These are phyloP conservation scores for Irena cyanogastra DNA, from an alignment of 2,113 vertebrate genomes.

Conservation along the genomic window DNA sequence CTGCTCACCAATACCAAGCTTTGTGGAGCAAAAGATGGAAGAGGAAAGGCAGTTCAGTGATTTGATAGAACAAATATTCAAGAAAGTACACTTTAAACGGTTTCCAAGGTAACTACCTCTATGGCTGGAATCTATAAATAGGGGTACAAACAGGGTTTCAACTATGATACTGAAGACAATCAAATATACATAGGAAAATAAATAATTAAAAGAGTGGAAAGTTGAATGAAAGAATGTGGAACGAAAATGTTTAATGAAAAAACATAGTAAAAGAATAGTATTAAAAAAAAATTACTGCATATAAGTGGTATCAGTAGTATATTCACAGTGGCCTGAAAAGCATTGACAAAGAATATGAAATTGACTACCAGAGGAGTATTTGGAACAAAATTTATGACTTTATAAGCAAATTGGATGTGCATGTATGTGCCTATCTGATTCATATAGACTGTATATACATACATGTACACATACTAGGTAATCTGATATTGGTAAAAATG, in stretches of 20 bases:
- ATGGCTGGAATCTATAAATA: constrained; percentile 46
- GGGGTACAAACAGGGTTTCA: not conserved
- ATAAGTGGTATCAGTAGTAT: not conserved
- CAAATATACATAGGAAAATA: not conserved
- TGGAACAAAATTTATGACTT: not conserved
- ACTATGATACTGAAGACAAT: not conserved
- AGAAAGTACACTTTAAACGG: constrained; percentile 50
- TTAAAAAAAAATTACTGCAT: fast-evolving
- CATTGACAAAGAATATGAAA: not conserved
- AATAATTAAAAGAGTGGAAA: not conserved
- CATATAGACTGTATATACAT: not conserved
- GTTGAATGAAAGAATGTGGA: not conserved
- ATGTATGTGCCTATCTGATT: not conserved
- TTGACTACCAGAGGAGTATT: not conserved
- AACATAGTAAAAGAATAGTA: not conserved
- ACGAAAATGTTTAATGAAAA: not conserved
- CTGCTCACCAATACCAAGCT: not conserved
- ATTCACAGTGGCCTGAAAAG: not conserved
- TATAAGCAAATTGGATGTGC: not conserved
- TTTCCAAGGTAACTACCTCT: constrained; percentile 65
- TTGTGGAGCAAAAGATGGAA: not conserved
- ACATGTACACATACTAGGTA: not conserved
- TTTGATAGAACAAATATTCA: constrained; percentile 31
- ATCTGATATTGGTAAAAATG: not conserved
- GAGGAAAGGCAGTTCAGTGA: not conserved